Evolutionary conservation across 2,113 vertebrate species (phyloP).

Genomic region (Hydrolagus affinis): DNA sequence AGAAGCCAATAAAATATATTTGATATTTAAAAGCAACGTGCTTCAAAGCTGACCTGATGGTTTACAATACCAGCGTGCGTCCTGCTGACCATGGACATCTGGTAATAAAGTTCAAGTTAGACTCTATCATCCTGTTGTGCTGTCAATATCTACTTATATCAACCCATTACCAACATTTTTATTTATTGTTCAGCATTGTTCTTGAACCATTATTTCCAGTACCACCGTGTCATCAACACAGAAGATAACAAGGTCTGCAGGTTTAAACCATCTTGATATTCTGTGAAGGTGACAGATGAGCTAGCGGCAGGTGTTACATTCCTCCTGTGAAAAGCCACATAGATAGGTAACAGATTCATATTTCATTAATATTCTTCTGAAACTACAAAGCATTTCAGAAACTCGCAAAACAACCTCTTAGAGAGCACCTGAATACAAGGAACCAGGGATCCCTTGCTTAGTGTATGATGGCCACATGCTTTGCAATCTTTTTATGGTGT

Average conservation of each 20-base stretch:
- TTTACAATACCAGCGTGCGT: slow-evolving; percentile 13
- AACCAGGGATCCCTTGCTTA: not conserved
- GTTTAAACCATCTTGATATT: slow-evolving; percentile 20
- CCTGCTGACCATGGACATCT: not conserved
- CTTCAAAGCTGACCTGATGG: slow-evolving; percentile 33
- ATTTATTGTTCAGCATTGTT: slow-evolving; percentile 36
- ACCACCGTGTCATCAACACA: not conserved
- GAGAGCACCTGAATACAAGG: not conserved
- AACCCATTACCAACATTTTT: slow-evolving; percentile 5
- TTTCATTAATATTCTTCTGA: not conserved
- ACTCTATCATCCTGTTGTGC: slow-evolving; percentile 19
- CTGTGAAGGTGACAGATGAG: slow-evolving; percentile 26
- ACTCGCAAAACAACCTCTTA: not conserved
- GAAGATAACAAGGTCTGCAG: slow-evolving; percentile 35
- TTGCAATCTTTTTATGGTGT: not conserved
- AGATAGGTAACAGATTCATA: not conserved
- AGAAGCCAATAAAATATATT: slow-evolving; percentile 28
- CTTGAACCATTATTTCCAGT: slow-evolving; percentile 28
- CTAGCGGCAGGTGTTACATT: slow-evolving; percentile 16
- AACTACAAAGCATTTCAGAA: not conserved
- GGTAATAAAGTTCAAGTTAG: not conserved
- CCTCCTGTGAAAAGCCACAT: slow-evolving; percentile 32
- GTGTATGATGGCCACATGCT: not conserved
- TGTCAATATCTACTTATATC: slow-evolving; percentile 28
- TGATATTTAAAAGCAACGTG: slow-evolving; percentile 31